Evolutionary conservation across 2,113 vertebrate genomes (phyloP).

Genomic region (Marmota flaviventris): DNA sequence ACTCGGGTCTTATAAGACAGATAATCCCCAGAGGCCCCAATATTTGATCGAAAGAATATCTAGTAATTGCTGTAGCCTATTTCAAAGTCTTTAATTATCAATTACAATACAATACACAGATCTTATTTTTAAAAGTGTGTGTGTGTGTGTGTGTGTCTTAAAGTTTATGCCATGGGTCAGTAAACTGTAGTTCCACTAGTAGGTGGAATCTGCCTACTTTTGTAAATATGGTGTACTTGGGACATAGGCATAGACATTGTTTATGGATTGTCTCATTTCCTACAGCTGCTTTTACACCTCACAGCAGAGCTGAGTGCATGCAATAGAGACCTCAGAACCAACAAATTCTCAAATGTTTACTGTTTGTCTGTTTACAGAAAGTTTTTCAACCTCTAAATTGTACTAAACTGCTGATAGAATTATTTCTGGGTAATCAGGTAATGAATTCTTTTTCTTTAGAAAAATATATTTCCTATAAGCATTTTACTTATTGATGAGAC

Average conservation of each 20-base stretch:
- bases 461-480: not conserved
- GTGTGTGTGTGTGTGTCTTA: not conserved
- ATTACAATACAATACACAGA: not conserved
- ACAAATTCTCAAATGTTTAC: not conserved
- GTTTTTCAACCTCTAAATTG: not conserved
- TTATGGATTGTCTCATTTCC: not conserved
- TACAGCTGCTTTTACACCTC: not conserved
- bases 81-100: not conserved
- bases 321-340: rapidly evolving
- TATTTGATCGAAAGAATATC: not conserved
- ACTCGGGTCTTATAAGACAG: not conserved
- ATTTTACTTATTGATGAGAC: not conserved
- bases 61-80: not conserved
- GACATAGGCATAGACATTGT: not conserved
- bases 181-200: not conserved
- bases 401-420: not conserved
- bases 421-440: not conserved
- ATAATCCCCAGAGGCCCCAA: not conserved
- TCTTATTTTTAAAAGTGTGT: not conserved
- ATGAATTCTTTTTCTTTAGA: slow-evolving; percentile 19
- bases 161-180: not conserved
- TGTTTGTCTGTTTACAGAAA: not conserved
- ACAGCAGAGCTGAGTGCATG: not conserved
- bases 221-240: not conserved
- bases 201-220: not conserved